phyloP scores from a whole-genome alignment of 2,113 vertebrate genomes.

The Daboia siamensis region DNA sequence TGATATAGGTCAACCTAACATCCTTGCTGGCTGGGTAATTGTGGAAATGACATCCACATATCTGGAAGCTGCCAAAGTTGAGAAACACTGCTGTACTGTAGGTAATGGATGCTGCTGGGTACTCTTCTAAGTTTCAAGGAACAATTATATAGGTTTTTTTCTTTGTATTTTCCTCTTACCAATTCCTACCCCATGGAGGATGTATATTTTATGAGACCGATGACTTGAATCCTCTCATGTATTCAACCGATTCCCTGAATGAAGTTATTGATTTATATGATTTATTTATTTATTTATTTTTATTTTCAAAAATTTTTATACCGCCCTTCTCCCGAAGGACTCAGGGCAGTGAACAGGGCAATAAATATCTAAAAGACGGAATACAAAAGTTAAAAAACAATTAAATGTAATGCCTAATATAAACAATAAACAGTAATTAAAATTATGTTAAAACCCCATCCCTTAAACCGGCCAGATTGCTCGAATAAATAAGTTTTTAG shows the following conservation, averaged over 20 bases:
- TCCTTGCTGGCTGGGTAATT: background rate
- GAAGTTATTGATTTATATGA: background rate
- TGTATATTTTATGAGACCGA: background rate
- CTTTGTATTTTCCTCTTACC: background rate
- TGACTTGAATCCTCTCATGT: background rate
- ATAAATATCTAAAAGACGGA: too few species aligned
- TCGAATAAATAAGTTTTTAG: too few species aligned
- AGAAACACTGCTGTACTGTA: background rate
- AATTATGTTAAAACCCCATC: too few species aligned
- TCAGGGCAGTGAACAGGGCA: too few species aligned
- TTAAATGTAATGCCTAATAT: too few species aligned
- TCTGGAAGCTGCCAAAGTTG: background rate
- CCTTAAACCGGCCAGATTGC: too few species aligned
- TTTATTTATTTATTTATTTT: too few species aligned
- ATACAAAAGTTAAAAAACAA: too few species aligned
- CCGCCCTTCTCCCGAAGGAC: too few species aligned
- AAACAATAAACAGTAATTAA: too few species aligned
- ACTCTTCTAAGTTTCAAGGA: background rate
- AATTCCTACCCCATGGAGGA: background rate
- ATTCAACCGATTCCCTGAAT: background rate
- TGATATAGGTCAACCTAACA: background rate
- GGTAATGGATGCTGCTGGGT: background rate
- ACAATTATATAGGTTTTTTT: background rate
- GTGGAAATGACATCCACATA: background rate
- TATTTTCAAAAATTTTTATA: too few species aligned